A percentile compares a stretch with the other conserved stretches of the same genome.
These are phyloP conservation scores for Cnemophilus loriae DNA, from an alignment of 2,113 vertebrate species.

Conservation along the genomic window DNA sequence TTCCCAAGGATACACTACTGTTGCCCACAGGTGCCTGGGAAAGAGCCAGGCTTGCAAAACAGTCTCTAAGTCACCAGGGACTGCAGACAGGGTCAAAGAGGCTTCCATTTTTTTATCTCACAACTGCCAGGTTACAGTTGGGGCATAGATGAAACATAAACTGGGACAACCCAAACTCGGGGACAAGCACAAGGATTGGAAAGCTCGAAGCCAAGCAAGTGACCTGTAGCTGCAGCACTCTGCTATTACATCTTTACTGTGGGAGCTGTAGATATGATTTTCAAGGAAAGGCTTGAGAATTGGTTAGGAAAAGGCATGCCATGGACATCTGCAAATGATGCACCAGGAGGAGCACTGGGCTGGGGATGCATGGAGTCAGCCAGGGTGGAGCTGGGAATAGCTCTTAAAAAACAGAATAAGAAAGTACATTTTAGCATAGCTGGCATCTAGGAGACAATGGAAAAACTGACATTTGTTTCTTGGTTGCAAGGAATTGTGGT, in stretches of 20 bases:
- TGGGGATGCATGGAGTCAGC: neutral
- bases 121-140: neutral
- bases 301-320: neutral
- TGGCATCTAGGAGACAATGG: slow-evolving; percentile 12
- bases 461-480: slow-evolving; percentile 26
- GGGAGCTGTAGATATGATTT: neutral
- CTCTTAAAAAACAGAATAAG: neutral
- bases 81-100: neutral
- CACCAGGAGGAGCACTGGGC: neutral
- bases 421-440: neutral
- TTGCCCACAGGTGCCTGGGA: neutral
- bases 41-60: neutral
- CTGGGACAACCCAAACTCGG: neutral
- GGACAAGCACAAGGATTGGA: neutral
- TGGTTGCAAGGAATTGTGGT: neutral
- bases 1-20: neutral
- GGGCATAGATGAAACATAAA: neutral
- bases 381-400: slow-evolving; percentile 33
- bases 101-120: neutral
- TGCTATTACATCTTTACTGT: neutral
- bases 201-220: neutral
- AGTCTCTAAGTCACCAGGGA: neutral
- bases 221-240: neutral
- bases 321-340: neutral
- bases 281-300: neutral